Evolutionary conservation across 2,797 vertebrate genomes (phyloP).

Genomic region (Epinephelus coioides): DNA sequence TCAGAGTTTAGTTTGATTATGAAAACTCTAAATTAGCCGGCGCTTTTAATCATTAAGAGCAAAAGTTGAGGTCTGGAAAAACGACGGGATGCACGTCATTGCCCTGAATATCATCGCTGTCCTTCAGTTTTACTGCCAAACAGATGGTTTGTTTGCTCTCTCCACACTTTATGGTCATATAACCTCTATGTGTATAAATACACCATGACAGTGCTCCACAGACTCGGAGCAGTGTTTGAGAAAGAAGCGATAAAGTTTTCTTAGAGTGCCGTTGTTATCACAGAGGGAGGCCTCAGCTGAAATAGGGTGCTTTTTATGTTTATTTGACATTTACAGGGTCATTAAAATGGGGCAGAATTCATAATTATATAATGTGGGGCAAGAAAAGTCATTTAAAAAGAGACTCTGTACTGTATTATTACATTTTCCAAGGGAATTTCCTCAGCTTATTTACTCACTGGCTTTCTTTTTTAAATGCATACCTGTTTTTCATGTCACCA

Average conservation of each 20-base stretch:
- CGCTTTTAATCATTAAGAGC: conserved; percentile 24
- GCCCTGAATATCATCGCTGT: conserved; percentile 31
- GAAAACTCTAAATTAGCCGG: conserved; percentile 8
- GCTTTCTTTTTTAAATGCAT: conserved; percentile 11
- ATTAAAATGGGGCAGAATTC: conserved; percentile 53
- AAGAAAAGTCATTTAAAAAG: conserved; percentile 26
- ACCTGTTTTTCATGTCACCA: conserved; percentile 12
- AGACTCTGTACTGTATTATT: background rate
- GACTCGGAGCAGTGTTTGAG: conserved; percentile 18
- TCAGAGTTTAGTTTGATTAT: conserved; percentile 6
- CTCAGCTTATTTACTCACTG: conserved; percentile 8
- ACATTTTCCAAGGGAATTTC: conserved; percentile 2
- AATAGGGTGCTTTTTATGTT: conserved; percentile 43
- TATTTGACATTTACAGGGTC: conserved; percentile 62
- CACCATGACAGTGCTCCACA: conserved; percentile 36
- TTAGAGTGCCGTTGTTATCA: conserved; percentile 52
- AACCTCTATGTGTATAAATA: conserved; percentile 47
- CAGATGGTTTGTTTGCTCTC: conserved; percentile 63
- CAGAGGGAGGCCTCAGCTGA: conserved; percentile 36
- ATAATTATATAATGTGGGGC: conserved; percentile 41
- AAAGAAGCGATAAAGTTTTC: conserved; percentile 37
- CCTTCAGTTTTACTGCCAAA: conserved; percentile 40
- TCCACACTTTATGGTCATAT: conserved; percentile 32
- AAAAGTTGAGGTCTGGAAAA: conserved; percentile 33
- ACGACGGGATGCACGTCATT: conserved; percentile 2